phyloP scores from a whole-genome alignment of 2,888 invertebrate genomes.

The Dorcus hopei region DNA sequence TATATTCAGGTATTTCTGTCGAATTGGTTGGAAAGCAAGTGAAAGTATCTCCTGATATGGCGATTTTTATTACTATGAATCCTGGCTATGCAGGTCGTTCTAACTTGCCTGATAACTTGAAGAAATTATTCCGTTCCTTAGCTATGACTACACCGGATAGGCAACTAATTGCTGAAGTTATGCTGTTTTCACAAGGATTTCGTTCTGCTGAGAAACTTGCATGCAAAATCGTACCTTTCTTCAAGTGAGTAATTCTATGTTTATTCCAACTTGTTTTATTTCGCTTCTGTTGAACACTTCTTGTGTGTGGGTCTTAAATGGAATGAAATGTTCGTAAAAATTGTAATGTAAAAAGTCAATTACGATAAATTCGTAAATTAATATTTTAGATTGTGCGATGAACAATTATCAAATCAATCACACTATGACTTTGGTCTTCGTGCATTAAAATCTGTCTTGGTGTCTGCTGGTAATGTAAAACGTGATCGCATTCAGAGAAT shows the following conservation, averaged over 20 bases:
- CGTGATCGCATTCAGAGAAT: constrained; percentile 93
- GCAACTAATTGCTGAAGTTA: constrained; percentile 97
- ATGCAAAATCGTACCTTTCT: constrained; percentile 99
- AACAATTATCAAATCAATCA: constrained; percentile 96
- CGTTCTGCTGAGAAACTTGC: constrained; percentile 96
- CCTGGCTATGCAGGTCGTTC: constrained; percentile 99
- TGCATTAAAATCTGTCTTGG: constrained; percentile 95
- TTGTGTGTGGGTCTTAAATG: not conserved
- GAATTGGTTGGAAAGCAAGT: constrained; percentile 97
- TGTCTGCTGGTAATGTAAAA: constrained; percentile 98
- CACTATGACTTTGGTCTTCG: constrained; percentile 98
- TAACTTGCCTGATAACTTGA: constrained; percentile 97
- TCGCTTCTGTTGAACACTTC: not conserved
- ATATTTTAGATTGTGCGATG: constrained; percentile 74
- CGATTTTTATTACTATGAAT: constrained; percentile 99
- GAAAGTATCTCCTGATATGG: constrained; percentile 96
- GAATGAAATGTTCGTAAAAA: too few species aligned
- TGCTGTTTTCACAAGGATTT: constrained; percentile 99
- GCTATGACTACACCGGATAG: constrained; percentile 99
- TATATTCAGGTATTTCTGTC: constrained; percentile 54
- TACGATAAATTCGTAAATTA: not conserved
- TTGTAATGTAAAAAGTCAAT: too few species aligned
- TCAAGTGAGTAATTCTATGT: constrained; percentile 71
- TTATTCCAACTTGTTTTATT: not conserved
- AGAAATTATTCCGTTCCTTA: constrained; percentile 96